Evolutionary conservation across 2,888 invertebrate genomes (phyloP).

Genomic region (Agrochola litura): DNA sequence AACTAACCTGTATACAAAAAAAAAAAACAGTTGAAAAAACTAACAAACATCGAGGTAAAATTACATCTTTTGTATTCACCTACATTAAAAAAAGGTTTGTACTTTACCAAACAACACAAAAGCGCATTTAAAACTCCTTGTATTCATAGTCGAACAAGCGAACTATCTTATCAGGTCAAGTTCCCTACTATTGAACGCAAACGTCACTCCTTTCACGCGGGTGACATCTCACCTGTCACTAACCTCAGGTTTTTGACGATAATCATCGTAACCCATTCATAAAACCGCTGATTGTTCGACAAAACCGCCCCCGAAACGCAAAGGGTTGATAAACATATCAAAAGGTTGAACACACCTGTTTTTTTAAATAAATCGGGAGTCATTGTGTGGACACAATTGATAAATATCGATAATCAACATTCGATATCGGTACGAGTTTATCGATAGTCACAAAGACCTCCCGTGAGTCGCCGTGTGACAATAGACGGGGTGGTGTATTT

Average conservation of each 20-base stretch:
- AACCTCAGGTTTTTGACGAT: constrained; percentile 86
- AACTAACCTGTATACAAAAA: constrained; percentile 4
- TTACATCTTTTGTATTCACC: constrained; percentile 53
- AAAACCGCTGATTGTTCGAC: constrained; percentile 83
- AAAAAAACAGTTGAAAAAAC: constrained; percentile 29
- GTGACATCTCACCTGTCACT: constrained; percentile 90
- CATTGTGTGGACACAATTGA: constrained; percentile 85
- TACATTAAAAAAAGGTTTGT: constrained; percentile 51
- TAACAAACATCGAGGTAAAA: constrained; percentile 47
- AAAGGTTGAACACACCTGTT: constrained; percentile 87
- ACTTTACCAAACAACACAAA: constrained; percentile 70
- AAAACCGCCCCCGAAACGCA: constrained; percentile 86
- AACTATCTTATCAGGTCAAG: constrained; percentile 84
- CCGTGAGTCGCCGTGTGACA: constrained; percentile 75
- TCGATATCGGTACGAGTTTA: constrained; percentile 81
- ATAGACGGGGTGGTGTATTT: constrained; percentile 57
- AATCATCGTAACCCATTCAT: constrained; percentile 86
- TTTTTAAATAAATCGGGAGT: constrained; percentile 83
- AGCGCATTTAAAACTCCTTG: constrained; percentile 73
- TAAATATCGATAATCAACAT: constrained; percentile 86
- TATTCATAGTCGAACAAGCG: constrained; percentile 61
- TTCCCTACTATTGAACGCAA: constrained; percentile 74
- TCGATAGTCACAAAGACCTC: constrained; percentile 83
- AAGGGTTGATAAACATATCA: constrained; percentile 90
- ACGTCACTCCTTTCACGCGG: constrained; percentile 80